Evolutionary conservation across 2,888 invertebrate genomes (phyloP).

Genomic region (Drosophila paranaensis): DNA sequence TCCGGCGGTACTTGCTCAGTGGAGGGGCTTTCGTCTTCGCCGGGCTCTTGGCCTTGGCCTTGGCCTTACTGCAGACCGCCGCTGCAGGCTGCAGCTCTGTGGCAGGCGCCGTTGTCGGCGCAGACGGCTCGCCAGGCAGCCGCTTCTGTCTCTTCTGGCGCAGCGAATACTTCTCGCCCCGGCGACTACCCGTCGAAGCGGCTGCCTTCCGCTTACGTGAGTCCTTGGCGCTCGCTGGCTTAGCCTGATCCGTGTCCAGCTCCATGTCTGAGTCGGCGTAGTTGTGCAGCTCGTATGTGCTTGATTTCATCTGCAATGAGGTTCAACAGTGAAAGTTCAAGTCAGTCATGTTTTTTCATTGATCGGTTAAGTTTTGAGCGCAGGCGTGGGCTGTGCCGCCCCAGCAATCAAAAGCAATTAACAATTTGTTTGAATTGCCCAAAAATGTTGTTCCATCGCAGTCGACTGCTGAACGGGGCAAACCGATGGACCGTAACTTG

Average conservation of each 20-base stretch:
- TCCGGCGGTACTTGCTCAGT: constrained; percentile 94
- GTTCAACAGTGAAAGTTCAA: constrained; percentile 41
- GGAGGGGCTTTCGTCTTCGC: constrained; percentile 89
- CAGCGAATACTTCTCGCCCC: constrained; percentile 88
- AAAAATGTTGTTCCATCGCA: constrained; percentile 38
- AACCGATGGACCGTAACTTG: constrained; percentile 57
- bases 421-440: constrained; percentile 64
- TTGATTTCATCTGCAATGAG: constrained; percentile 71
- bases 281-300: constrained; percentile 74
- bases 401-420: constrained; percentile 69
- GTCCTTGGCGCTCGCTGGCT: constrained; percentile 37
- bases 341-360: constrained; percentile 26
- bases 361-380: constrained; percentile 11
- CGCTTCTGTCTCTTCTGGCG: constrained; percentile 87
- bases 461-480: constrained; percentile 33
- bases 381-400: constrained; percentile 57
- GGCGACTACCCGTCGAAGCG: constrained; percentile 30
- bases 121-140: constrained; percentile 62
- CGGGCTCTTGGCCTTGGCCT: constrained; percentile 48
- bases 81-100: constrained; percentile 8
- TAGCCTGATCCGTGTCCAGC: constrained; percentile 21
- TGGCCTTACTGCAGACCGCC: constrained; percentile 3
- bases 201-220: constrained; percentile 58
- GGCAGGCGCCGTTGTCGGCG: not conserved
- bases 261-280: constrained; percentile 69